Percentiles rank a stretch among this genome's conserved stretches.
phyloP scores from a whole-genome alignment of 1,140 invertebrate species.

The Trichonephila clavipes region DNA sequence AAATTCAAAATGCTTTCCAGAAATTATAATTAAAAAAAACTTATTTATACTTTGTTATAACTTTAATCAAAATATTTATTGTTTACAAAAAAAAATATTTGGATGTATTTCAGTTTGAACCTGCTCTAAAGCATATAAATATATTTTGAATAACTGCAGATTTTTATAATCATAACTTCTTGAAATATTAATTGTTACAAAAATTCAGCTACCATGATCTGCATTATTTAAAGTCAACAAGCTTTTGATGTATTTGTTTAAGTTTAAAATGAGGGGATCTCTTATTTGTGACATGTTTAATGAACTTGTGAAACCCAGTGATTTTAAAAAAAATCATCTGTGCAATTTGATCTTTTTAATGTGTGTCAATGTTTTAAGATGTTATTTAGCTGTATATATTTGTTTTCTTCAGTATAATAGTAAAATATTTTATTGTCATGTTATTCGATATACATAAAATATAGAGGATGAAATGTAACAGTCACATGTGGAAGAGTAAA shows the following conservation, averaged over 20 bases:
- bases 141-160: too few relatives aligned
- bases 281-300: neutral
- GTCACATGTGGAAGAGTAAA: neutral
- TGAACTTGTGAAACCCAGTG: constrained; percentile 13
- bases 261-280: neutral
- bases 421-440: neutral
- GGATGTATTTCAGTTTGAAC: too few relatives aligned
- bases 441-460: constrained; percentile 6
- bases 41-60: too few relatives aligned
- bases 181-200: too few relatives aligned
- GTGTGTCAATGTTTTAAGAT: neutral
- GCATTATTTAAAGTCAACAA: neutral
- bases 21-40: too few relatives aligned
- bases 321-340: neutral
- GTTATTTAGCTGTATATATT: constrained; percentile 33
- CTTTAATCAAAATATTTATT: too few relatives aligned
- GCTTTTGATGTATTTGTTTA: constrained; percentile 26
- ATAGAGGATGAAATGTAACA: neutral
- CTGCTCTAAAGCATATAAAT: too few relatives aligned
- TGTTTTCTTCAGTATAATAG: neutral
- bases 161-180: too few relatives aligned
- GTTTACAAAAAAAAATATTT: too few relatives aligned
- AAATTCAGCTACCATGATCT: too few relatives aligned
- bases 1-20: too few relatives aligned
- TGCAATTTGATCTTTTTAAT: constrained; percentile 1